A percentile compares a stretch with the other conserved stretches of the same genome.
These are phyloP conservation scores for Trichonephila inaurata DNA, from an alignment of 1,140 invertebrate species.

Conservation along the genomic window DNA sequence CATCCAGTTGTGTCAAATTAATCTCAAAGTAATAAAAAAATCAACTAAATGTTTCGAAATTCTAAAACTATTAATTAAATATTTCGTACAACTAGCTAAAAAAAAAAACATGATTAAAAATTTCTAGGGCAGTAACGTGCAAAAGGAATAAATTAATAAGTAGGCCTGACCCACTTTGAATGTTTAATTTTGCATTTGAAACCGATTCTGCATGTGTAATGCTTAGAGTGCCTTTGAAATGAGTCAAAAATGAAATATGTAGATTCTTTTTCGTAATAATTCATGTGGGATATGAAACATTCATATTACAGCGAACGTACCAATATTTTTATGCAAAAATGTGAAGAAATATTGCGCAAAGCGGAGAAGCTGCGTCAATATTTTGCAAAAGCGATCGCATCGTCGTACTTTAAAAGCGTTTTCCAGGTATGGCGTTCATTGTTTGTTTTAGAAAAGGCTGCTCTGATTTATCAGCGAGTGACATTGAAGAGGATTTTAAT, in stretches of 20 bases:
- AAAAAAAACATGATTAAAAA: too few relatives aligned
- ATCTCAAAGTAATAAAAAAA: too few relatives aligned
- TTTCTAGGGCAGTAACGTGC: too few relatives aligned
- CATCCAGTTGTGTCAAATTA: too few relatives aligned
- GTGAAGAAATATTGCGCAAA: constrained; percentile 7
- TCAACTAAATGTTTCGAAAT: too few relatives aligned
- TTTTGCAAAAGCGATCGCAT: constrained; percentile 38
- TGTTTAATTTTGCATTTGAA: background rate
- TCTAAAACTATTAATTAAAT: too few relatives aligned
- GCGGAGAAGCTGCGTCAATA: constrained; percentile 59
- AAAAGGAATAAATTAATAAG: too few relatives aligned
- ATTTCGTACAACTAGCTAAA: too few relatives aligned
- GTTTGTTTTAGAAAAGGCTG: constrained; percentile 59
- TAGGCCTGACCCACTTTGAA: background rate
- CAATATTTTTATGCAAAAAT: constrained; percentile 24
- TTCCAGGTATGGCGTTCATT: constrained; percentile 30
- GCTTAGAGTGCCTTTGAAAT: background rate
- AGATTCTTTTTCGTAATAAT: background rate
- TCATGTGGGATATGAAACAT: background rate
- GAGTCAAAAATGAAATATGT: constrained; percentile 18
- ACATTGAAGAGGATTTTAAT: constrained; percentile 60
- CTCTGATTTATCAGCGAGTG: constrained; percentile 12
- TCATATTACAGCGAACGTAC: background rate
- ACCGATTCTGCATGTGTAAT: background rate
- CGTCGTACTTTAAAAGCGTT: background rate